Conservation (phyloP, 1,140 invertebrate genomes). For the Bombus haemorrhoidalis region DNA sequence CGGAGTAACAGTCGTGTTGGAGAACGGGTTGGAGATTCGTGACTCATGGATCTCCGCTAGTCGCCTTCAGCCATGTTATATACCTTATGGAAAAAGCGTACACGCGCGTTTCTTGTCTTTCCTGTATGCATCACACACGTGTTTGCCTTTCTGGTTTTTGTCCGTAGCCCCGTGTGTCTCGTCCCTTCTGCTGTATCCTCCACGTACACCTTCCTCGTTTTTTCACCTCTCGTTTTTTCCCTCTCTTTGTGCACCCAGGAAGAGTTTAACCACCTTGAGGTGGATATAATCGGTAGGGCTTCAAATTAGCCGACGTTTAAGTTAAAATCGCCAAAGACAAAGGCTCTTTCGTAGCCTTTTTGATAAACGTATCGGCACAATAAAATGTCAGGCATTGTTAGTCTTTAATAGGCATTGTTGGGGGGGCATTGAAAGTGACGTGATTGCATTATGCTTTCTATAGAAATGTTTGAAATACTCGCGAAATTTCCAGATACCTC, state of each 20-base stretch:
- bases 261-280: not conserved
- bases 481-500: not conserved
- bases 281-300: not conserved
- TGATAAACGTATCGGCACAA: no score
- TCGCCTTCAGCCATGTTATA: slow-evolving; percentile 1
- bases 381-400: slow-evolving; percentile 1
- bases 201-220: not conserved
- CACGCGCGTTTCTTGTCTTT: not conserved
- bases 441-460: not conserved
- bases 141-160: not conserved
- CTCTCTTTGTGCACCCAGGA: not conserved
- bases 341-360: not conserved
- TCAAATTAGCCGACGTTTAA: not conserved
- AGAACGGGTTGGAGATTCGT: slow-evolving; percentile 48
- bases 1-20: slow-evolving; percentile 22
- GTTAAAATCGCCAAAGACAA: not conserved
- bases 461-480: not conserved
- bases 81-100: slow-evolving; percentile 27
- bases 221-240: not conserved
- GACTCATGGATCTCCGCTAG: slow-evolving; percentile 42
- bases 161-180: not conserved
- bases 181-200: not conserved
- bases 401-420: not conserved
- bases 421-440: not conserved
- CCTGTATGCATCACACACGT: not conserved